phyloP scores from a whole-genome alignment of 1,140 invertebrate genomes.

The Ips typographus region DNA sequence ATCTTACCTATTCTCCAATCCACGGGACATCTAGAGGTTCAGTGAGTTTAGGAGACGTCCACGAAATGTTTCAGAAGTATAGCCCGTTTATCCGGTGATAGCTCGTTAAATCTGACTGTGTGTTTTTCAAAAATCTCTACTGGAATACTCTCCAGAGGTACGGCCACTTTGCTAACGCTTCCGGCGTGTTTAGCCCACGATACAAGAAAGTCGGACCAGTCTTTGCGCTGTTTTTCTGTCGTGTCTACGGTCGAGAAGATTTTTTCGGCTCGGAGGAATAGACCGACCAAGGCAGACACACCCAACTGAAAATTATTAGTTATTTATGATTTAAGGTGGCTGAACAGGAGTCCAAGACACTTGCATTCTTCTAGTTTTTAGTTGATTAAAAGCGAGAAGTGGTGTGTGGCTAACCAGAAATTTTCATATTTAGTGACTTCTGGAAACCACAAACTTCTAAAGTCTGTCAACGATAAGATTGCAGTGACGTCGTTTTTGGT shows the following conservation, averaged over 20 bases:
- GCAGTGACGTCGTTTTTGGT: too few species aligned
- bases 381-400: too few species aligned
- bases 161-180: slow-evolving; percentile 41
- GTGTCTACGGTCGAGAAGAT: slow-evolving; percentile 42
- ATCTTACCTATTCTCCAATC: too few species aligned
- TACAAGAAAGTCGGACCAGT: slow-evolving; percentile 45
- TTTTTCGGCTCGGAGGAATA: slow-evolving; percentile 46
- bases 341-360: too few species aligned
- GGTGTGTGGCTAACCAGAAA: too few species aligned
- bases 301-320: slow-evolving; percentile 46
- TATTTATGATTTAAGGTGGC: too few species aligned
- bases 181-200: slow-evolving; percentile 43
- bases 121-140: slow-evolving; percentile 45
- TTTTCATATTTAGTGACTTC: too few species aligned
- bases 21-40: too few species aligned
- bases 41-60: slow-evolving; percentile 17
- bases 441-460: not conserved
- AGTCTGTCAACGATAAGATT: not conserved
- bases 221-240: slow-evolving; percentile 43
- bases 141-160: slow-evolving; percentile 46
- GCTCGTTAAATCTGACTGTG: slow-evolving; percentile 41
- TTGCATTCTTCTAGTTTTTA: too few species aligned
- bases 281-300: slow-evolving; percentile 44
- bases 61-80: slow-evolving; percentile 43
- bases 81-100: slow-evolving; percentile 41